Percentiles rank a stretch among this genome's conserved stretches.
Conservation (phyloP, 1,140 invertebrate genomes). For the Archivesica marissinica region DNA sequence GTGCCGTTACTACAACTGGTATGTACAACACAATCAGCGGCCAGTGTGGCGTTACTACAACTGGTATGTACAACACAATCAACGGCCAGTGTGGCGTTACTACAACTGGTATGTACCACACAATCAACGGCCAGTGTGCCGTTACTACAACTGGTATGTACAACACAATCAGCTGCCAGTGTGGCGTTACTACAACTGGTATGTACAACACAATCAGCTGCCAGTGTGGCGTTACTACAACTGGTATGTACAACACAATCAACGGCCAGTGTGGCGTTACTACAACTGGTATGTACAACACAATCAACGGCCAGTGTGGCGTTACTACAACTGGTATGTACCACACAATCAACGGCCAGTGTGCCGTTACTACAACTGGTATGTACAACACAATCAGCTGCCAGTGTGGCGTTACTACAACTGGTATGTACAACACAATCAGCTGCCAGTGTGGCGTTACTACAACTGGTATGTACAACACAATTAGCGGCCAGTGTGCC, state of each 20-base stretch:
- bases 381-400: slow-evolving; percentile 73
- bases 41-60: slow-evolving; percentile 73
- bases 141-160: slow-evolving; percentile 73
- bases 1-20: slow-evolving; percentile 76
- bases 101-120: slow-evolving; percentile 73
- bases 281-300: slow-evolving; percentile 73
- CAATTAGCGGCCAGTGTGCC: slow-evolving; percentile 76
- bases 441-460: slow-evolving; percentile 73
- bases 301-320: slow-evolving; percentile 76
- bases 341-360: slow-evolving; percentile 74
- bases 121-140: slow-evolving; percentile 76
- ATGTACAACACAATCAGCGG: slow-evolving; percentile 73
- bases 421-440: slow-evolving; percentile 75
- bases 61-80: slow-evolving; percentile 75
- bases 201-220: slow-evolving; percentile 73
- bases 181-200: slow-evolving; percentile 76
- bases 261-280: slow-evolving; percentile 73
- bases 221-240: slow-evolving; percentile 73
- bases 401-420: slow-evolving; percentile 73
- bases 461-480: slow-evolving; percentile 73
- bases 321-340: slow-evolving; percentile 73
- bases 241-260: slow-evolving; percentile 75
- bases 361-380: slow-evolving; percentile 76
- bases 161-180: slow-evolving; percentile 75
- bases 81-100: slow-evolving; percentile 73